Evolutionary conservation across 1,140 invertebrate species (phyloP).

Genomic region (Achroia grisella): DNA sequence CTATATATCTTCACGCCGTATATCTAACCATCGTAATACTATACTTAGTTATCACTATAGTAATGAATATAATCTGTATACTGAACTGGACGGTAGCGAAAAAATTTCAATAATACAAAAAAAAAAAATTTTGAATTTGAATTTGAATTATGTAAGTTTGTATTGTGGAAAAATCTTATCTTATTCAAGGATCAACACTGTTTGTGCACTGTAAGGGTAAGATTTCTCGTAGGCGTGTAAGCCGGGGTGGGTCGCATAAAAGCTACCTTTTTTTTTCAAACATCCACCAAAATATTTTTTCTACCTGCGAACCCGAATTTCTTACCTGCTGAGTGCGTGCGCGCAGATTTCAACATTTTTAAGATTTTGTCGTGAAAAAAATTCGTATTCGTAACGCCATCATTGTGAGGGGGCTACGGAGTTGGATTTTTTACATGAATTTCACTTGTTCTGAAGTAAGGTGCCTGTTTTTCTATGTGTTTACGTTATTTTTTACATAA

Average conservation of each 20-base stretch:
- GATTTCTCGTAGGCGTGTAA: conserved; percentile 48
- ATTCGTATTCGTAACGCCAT: conserved; percentile 13
- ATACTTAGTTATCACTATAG: too few relatives aligned
- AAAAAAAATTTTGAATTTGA: too few relatives aligned
- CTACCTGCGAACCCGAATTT: conserved; percentile 56
- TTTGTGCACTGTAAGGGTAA: conserved; percentile 17
- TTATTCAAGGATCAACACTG: conserved; percentile 32
- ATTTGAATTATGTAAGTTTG: too few relatives aligned
- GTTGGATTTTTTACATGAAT: conserved; percentile 48
- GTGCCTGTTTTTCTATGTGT: conserved; percentile 10
- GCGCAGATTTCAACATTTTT: conserved; percentile 54
- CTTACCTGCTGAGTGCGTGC: conserved; percentile 43
- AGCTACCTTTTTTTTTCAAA: conserved; percentile 52
- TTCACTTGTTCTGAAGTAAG: conserved; percentile 40
- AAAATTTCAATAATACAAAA: too few relatives aligned
- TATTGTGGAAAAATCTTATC: too few relatives aligned
- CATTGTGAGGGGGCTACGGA: conserved; percentile 40
- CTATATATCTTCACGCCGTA: too few relatives aligned
- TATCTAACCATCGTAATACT: too few relatives aligned
- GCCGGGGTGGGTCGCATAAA: conserved; percentile 56
- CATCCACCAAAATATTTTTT: conserved; percentile 54
- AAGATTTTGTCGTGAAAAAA: conserved; percentile 27
- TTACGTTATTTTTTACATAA: background rate
- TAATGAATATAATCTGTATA: too few relatives aligned
- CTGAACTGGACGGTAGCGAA: too few relatives aligned